Percentiles rank a stretch among this genome's conserved stretches.
Evolutionary conservation across 2,888 invertebrate genomes (phyloP).

Genomic region (Trichogramma dendrolimi): DNA sequence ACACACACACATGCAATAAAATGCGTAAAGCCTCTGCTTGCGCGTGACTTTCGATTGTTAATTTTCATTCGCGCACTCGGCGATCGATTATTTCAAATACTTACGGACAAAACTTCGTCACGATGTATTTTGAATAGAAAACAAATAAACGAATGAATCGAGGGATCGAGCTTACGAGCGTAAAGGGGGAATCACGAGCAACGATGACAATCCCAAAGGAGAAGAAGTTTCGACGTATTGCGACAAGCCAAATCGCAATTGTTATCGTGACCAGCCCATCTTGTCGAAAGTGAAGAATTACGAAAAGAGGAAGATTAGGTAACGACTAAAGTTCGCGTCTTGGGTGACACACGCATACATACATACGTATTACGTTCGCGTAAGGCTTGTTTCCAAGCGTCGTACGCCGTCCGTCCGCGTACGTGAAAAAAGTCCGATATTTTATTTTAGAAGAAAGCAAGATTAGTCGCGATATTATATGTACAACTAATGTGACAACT

Average conservation of each 20-base stretch:
- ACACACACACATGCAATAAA: no score
- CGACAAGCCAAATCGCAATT: background rate
- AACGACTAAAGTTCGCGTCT: conserved; percentile 10
- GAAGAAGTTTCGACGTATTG: no score
- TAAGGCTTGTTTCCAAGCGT: background rate
- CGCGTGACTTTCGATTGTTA: no score
- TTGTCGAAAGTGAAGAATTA: conserved; percentile 17
- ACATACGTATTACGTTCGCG: background rate
- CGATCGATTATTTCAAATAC: no score
- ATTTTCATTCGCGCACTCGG: no score
- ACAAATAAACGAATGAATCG: no score
- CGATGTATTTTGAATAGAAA: no score
- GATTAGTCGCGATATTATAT: conserved; percentile 36
- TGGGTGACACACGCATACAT: background rate
- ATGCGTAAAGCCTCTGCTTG: no score
- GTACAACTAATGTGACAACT: conserved; percentile 19
- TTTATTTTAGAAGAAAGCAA: conserved; percentile 42
- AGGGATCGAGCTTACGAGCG: no score
- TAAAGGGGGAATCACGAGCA: no score
- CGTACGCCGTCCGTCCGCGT: background rate
- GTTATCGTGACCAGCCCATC: conserved; percentile 9
- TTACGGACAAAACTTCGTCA: no score
- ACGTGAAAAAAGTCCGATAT: conserved; percentile 28
- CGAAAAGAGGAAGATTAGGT: conserved; percentile 24
- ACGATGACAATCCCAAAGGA: no score